Base-by-base conservation (phyloP, 1,140 invertebrate genomes). In the Meloidogyne floridensis region DNA sequence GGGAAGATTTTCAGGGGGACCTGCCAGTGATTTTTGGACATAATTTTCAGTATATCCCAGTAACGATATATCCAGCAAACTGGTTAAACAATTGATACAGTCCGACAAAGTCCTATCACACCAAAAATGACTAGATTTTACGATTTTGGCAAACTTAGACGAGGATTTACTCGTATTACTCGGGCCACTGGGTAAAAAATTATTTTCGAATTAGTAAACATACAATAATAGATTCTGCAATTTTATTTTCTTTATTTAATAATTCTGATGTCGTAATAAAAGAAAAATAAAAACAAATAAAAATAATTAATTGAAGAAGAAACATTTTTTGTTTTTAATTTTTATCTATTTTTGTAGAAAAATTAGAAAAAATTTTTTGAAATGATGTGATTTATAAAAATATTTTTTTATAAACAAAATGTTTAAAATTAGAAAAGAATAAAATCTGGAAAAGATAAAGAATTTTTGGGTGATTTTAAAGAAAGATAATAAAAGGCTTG, bases 171-270 rank as follows among this genome's bases (percentile, higher is more conserved):
- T 32, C 32, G 32, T 20, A 32, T 32, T 32, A 32, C n/a, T n/a
- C n/a, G 32, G 32, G 32, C 32, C 32, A 0, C 32, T 32, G 32
- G 32, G 32, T 32, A 32, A 59, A 15, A 15, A 15, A 59, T 59
- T 10, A 56, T 56, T 56, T 65, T 65, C 6, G n/a, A 65, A 47
- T 47, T 47, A 6, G 5, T 47, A 47, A 65, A n/a, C 15, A 65
- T 65, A 65, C 59, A n/a, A 65, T 65, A 18, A 65, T 65, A 65
- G 15, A n/a, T 65, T 65, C 59, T 65, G 59, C 59, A 65, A n/a
- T 65, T 18, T 65, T 65, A 1, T 65, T n/a, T 65, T 65, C 59
- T n/a, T n/a, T 65, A 5, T n/a, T n/a, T 6, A n/a, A n/a, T 6
- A 65, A 65, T 65, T 65, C 59, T 65, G 15, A 65, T 65, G 59